Percentiles rank a stretch among this genome's conserved stretches.
These are phyloP conservation scores for Bergia puertoricense DNA, from an alignment of 92 coral and sea anemone species.

Conservation along the genomic window DNA sequence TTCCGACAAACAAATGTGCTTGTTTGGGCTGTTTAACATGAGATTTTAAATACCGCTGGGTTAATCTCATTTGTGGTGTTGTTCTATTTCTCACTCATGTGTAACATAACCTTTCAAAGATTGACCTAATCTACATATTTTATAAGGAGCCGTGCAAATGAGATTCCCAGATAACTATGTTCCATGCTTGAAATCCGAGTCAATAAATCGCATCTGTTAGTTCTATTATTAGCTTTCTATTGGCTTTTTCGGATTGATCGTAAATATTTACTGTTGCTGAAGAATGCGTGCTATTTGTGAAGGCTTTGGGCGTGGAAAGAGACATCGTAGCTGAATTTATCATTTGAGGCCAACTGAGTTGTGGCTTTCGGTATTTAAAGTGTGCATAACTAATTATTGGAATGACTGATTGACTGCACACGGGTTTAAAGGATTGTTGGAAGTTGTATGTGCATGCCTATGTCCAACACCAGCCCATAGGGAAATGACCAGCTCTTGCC, in stretches of 20 bases:
- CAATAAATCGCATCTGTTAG: constrained; percentile 34
- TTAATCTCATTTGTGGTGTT: neutral
- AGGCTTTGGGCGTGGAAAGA: constrained; percentile 43
- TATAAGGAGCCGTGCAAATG: constrained; percentile 14
- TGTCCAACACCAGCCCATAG: neutral
- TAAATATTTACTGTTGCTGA: constrained; percentile 31
- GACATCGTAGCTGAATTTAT: constrained; percentile 18
- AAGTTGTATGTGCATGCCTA: neutral
- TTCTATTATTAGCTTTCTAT: constrained; percentile 25
- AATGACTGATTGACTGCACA: constrained; percentile 5
- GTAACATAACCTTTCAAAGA: constrained; percentile 21
- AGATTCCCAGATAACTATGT: neutral
- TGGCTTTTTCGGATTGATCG: constrained; percentile 13
- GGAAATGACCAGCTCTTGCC: neutral
- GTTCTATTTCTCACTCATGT: constrained; percentile 20
- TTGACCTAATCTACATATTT: constrained; percentile 27
- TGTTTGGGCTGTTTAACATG: neutral
- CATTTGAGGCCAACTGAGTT: neutral
- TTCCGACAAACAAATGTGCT: neutral
- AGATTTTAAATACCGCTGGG: neutral
- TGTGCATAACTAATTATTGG: constrained; percentile 36
- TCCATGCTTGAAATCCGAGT: constrained; percentile 30
- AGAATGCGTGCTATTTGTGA: constrained; percentile 9
- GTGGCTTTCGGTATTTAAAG: constrained; percentile 21
- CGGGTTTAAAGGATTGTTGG: constrained; percentile 9